A percentile compares a stretch with the other conserved stretches of the same genome.
Evolutionary conservation across 2,797 vertebrate species (phyloP).

Genomic region (Esox lucius): DNA sequence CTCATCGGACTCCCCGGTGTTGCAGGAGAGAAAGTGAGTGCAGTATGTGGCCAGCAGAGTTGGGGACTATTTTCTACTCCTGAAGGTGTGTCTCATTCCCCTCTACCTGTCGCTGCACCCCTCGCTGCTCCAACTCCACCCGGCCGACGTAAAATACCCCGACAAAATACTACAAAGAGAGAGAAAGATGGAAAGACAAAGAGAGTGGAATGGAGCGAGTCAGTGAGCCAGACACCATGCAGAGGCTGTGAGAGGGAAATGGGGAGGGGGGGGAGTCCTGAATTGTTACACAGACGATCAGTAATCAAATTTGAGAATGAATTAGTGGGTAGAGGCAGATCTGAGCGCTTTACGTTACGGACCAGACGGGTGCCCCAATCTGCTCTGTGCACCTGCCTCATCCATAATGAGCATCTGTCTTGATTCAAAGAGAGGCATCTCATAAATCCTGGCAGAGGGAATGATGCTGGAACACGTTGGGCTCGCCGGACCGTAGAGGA

Average conservation of each 20-base stretch:
- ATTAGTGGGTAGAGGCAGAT: constrained; percentile 75
- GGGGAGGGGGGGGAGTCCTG: constrained; percentile 50
- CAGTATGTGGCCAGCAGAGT: too few species aligned
- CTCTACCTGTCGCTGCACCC: too few species aligned
- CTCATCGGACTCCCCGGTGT: constrained; percentile 80
- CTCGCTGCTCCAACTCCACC: too few species aligned
- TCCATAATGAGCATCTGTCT: constrained; percentile 80
- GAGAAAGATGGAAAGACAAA: neutral
- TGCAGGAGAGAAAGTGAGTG: constrained; percentile 86
- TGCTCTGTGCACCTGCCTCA: constrained; percentile 76
- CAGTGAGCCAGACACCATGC: too few species aligned
- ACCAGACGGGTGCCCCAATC: constrained; percentile 71
- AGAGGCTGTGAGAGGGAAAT: constrained; percentile 21
- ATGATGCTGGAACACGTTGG: constrained; percentile 66
- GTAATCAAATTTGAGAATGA: constrained; percentile 79
- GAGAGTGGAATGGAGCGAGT: too few species aligned
- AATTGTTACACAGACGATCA: constrained; percentile 65
- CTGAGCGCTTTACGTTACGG: constrained; percentile 64
- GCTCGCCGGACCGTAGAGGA: constrained; percentile 49
- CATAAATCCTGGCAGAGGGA: constrained; percentile 72
- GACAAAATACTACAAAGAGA: neutral
- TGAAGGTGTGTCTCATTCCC: too few species aligned
- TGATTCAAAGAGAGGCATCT: constrained; percentile 72
- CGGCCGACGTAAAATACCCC: too few species aligned
- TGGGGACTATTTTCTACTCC: too few species aligned